phyloP scores from a whole-genome alignment of 2,888 invertebrate species.

The Drosophila niveifrons region DNA sequence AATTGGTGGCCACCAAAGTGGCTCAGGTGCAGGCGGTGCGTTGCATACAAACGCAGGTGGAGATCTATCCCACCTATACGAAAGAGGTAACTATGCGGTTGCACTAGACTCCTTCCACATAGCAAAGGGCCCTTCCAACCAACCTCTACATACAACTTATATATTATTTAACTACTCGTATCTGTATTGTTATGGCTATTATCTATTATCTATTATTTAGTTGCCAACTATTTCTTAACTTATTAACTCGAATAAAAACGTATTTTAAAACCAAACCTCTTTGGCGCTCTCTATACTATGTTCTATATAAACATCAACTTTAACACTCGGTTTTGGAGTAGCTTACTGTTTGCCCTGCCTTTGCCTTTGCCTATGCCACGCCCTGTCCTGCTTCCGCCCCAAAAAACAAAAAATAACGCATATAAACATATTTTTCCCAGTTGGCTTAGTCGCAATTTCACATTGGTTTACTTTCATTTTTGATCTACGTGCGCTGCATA shows the following conservation, averaged over 20 bases:
- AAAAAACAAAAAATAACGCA: conserved; percentile 28
- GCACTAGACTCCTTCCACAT: conserved; percentile 53
- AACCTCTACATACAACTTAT: not conserved
- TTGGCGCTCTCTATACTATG: conserved; percentile 2
- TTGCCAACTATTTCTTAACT: conserved; percentile 62
- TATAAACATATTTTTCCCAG: conserved; percentile 32
- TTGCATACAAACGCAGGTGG: conserved; percentile 84
- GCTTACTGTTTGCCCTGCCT: conserved; percentile 13
- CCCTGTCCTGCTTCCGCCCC: conserved; percentile 34
- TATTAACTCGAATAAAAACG: conserved; percentile 68
- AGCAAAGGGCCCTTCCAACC: conserved; percentile 15
- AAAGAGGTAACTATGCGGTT: conserved; percentile 86
- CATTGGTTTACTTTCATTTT: conserved; percentile 77
- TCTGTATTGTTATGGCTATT: conserved; percentile 34
- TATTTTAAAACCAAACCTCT: conserved; percentile 25
- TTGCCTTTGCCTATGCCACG: conserved; percentile 10
- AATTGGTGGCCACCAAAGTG: conserved; percentile 57
- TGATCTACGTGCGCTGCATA: conserved; percentile 75
- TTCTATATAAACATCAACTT: conserved; percentile 33
- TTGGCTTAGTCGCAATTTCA: conserved; percentile 66
- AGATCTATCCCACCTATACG: conserved; percentile 85
- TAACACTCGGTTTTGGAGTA: conserved; percentile 57
- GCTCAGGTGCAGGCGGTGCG: conserved; percentile 83
- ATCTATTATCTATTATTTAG: conserved; percentile 30
- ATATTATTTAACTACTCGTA: conserved; percentile 10